These are phyloP conservation scores for Armadillidium nasatum DNA, from an alignment of 1,140 invertebrate genomes.

Conservation along the genomic window DNA sequence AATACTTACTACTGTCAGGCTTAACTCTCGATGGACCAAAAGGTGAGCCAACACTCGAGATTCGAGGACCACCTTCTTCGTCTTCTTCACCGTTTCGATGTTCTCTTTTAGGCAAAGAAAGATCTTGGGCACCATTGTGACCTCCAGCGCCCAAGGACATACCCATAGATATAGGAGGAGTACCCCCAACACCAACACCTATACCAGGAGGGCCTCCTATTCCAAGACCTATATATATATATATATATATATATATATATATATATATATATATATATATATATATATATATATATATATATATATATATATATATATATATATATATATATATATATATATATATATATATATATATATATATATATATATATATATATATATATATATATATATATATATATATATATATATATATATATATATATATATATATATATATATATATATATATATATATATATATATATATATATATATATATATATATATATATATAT, in stretches of 20 bases:
- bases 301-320: too few relatives aligned
- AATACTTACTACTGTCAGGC: constrained; percentile 41
- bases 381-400: too few relatives aligned
- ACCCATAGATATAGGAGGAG: constrained; percentile 45
- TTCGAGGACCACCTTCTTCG: constrained; percentile 28
- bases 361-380: too few relatives aligned
- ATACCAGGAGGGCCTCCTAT: constrained; percentile 37
- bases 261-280: too few relatives aligned
- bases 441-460: too few relatives aligned
- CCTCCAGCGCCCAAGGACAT: constrained; percentile 30
- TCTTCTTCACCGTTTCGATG: constrained; percentile 35
- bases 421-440: too few relatives aligned
- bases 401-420: too few relatives aligned
- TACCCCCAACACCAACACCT: constrained; percentile 41
- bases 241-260: background rate
- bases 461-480: too few relatives aligned
- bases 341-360: too few relatives aligned
- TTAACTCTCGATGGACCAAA: constrained; percentile 36
- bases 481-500: too few relatives aligned
- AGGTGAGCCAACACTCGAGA: constrained; percentile 30
- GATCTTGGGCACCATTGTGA: constrained; percentile 70
- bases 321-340: too few relatives aligned
- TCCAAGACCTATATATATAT: constrained; percentile 30
- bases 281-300: too few relatives aligned
- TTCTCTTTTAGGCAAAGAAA: constrained; percentile 63